Conservation (phyloP, 1,140 invertebrate species). For the honey bee (Apis mellifera) region DNA sequence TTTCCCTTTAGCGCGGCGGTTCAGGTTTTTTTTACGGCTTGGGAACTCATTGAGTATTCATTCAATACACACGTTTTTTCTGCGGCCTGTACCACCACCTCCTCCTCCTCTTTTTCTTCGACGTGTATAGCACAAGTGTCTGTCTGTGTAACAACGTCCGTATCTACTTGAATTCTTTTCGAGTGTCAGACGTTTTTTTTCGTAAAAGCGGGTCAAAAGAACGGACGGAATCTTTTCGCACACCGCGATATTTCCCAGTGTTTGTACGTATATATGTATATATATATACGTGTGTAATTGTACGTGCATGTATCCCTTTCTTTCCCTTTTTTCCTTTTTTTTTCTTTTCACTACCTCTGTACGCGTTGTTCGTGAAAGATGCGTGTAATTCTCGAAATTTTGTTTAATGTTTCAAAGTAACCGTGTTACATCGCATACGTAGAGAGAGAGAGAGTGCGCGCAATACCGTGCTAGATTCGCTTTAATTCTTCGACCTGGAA, state of each 20-base stretch:
- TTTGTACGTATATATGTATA: not conserved
- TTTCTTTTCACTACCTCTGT: too few relatives aligned
- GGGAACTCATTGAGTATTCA: slow-evolving; percentile 29
- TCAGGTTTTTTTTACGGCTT: slow-evolving; percentile 12
- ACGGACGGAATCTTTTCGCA: not conserved
- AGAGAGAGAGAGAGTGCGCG: too few relatives aligned
- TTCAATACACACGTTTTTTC: slow-evolving; percentile 28
- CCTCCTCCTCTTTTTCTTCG: not conserved
- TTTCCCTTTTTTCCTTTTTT: too few relatives aligned
- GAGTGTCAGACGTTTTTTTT: slow-evolving; percentile 21
- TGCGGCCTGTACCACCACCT: not conserved
- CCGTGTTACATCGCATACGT: not conserved
- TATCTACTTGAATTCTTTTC: slow-evolving; percentile 37
- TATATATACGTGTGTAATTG: not conserved
- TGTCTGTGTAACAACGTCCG: slow-evolving; percentile 37
- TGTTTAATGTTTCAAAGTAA: not conserved
- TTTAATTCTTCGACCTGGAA: not conserved
- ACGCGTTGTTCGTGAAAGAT: not conserved
- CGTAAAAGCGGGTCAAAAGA: slow-evolving; percentile 3
- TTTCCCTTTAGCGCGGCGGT: not conserved
- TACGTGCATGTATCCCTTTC: not conserved
- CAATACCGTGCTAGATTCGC: not conserved
- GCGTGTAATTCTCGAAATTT: slow-evolving; percentile 6
- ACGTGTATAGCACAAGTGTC: not conserved
- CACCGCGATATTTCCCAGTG: not conserved